Conservation (phyloP, 1,140 invertebrate genomes). For the Pogonus chalceus region DNA sequence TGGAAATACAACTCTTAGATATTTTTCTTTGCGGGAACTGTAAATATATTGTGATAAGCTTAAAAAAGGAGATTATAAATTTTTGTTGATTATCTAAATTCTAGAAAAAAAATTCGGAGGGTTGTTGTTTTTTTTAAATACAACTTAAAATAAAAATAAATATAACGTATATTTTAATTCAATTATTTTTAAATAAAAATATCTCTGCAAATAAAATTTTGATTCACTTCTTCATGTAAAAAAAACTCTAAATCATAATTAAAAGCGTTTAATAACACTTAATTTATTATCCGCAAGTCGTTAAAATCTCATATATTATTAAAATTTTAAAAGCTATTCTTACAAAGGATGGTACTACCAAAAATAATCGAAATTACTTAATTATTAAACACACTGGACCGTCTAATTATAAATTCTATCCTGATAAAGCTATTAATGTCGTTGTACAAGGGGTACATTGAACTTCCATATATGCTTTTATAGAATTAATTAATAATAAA, state of each 20-base stretch:
- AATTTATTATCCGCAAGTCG: slow-evolving; percentile 1
- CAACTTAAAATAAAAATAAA: too few relatives aligned
- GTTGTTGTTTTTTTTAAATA: too few relatives aligned
- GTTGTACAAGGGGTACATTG: too few relatives aligned
- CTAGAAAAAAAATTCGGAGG: too few relatives aligned
- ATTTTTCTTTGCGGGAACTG: background rate
- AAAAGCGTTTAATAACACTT: slow-evolving; percentile 1
- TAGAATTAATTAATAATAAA: too few relatives aligned
- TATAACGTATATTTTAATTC: too few relatives aligned
- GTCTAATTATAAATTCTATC: background rate
- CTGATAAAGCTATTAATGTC: too few relatives aligned
- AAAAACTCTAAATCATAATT: too few relatives aligned
- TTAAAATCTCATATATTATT: slow-evolving; percentile 8
- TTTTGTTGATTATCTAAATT: background rate
- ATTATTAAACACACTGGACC: background rate
- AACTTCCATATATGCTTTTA: too few relatives aligned
- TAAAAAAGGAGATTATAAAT: background rate
- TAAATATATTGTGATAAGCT: background rate
- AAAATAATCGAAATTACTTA: slow-evolving; percentile 2
- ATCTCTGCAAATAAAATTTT: too few relatives aligned
- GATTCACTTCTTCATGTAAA: too few relatives aligned
- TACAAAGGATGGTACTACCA: background rate
- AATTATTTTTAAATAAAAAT: too few relatives aligned
- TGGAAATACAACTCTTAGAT: background rate
- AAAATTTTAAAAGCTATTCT: slow-evolving; percentile 7